Evolutionary conservation across 2,797 vertebrate species (phyloP), one percentile per base, ranked within the genome.

Genomic region (Sebastes dallii): DNA sequence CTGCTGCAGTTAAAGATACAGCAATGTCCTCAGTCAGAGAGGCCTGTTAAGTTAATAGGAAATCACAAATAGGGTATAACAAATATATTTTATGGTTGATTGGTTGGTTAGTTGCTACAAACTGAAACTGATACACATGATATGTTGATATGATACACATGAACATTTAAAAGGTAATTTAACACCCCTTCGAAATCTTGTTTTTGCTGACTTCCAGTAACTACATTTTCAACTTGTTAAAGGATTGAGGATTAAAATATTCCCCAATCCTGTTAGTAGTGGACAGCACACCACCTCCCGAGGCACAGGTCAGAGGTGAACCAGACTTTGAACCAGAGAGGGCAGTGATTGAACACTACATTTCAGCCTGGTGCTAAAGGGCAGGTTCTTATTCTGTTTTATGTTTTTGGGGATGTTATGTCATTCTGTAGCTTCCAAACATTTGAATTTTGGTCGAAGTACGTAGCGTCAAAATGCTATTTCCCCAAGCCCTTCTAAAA

Each of bases 321-420:
- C 13, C 68, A 58, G 36, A 8, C 13, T 39, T 25, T 12, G 14
- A 58, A 56, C 14, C 24, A 27, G 11, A 39, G 55, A 39, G 24
- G 4, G 2, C n/a, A 36, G 30, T 36, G 29, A 14, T 46, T 46
- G 42, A 18, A 12, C 25, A 30, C 20, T 22, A 2, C 56, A 46
- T 50, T 30, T 14, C 24, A 22, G 32, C 25, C 3, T n/a, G 34
- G 10, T 42, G 42, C 42, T 46, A 18, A 46, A 46, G 42, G 16
- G 0, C 16, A 46, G 42, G 16, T 46, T 46, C 16, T 46, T 46
- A 46, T 46, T 46, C 5, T 42, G 39, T 46, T 46, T 16, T 16
- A 16, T 18, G 0, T 46, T 18, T 46, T 18, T 1, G 16, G 3
- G 6, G 42, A 18, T 8, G 0, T 16, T 42, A 42, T 42, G 16